These are phyloP conservation scores for Calameuta filiformis DNA, from an alignment of 2,888 invertebrate species.

Conservation along the genomic window DNA sequence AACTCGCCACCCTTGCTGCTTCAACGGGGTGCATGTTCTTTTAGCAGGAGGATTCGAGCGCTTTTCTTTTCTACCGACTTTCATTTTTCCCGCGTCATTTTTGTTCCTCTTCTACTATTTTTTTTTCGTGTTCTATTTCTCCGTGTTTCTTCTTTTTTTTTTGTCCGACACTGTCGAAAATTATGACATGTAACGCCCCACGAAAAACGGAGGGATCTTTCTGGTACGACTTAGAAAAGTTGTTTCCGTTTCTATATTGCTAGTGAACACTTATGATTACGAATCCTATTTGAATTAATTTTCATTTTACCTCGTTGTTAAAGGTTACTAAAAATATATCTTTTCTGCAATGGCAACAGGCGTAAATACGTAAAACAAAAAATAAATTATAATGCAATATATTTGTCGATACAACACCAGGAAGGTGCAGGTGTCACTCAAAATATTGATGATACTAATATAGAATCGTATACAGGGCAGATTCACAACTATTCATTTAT, in stretches of 20 bases:
- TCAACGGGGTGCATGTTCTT: constrained; percentile 1
- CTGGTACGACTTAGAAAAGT: neutral
- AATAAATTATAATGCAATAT: neutral
- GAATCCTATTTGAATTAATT: neutral
- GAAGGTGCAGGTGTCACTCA: neutral
- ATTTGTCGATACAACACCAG: neutral
- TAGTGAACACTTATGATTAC: neutral
- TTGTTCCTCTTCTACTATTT: neutral
- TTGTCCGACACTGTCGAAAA: neutral
- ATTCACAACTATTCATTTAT: constrained; percentile 37
- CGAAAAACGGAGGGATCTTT: neutral
- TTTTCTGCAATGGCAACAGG: neutral
- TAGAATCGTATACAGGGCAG: neutral
- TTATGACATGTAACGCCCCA: neutral
- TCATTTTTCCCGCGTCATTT: constrained; percentile 3
- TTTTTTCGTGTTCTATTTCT: neutral
- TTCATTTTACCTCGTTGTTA: neutral
- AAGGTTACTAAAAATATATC: neutral
- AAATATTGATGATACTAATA: neutral
- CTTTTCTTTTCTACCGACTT: neutral
- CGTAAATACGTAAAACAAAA: neutral
- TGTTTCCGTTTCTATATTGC: neutral
- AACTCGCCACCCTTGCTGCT: constrained; percentile 28
- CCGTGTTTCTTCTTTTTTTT: neutral
- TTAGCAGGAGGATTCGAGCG: neutral